Conservation (phyloP, 2,888 invertebrate species). For the Polydrusus tereticollis region DNA sequence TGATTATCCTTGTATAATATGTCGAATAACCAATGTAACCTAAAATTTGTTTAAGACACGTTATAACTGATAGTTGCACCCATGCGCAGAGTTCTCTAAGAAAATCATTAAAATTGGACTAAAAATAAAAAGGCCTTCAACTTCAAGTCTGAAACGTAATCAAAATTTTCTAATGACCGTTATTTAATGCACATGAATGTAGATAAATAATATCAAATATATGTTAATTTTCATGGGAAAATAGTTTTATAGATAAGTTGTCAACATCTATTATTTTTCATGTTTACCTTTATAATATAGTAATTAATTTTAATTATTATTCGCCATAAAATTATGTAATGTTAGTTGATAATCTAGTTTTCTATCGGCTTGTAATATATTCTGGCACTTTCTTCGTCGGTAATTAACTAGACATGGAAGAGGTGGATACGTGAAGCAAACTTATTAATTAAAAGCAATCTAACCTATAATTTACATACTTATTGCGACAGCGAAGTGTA, state of each 20-base stretch:
- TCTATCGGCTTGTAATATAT: not conserved
- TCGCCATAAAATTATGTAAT: slow-evolving; percentile 6
- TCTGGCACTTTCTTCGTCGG: not conserved
- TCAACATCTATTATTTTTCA: not conserved
- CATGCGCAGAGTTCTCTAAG: no score
- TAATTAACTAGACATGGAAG: not conserved
- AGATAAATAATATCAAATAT: no score
- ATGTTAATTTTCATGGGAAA: not conserved
- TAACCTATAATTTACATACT: not conserved
- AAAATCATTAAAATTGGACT: no score
- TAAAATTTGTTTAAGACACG: no score
- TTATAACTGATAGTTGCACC: no score
- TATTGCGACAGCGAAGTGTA: not conserved
- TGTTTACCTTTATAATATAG: not conserved
- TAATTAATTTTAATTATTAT: slow-evolving; percentile 1
- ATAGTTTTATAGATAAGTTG: not conserved
- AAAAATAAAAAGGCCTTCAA: no score
- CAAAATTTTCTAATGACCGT: no score
- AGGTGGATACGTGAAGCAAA: not conserved
- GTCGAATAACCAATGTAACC: no score
- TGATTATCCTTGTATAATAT: no score
- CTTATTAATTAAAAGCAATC: not conserved
- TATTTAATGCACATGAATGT: no score
- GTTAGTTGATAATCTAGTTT: not conserved
- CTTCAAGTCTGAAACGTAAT: no score